Base-by-base conservation (phyloP, 2,113 vertebrate species). In the Rhinichthys klamathensis region DNA sequence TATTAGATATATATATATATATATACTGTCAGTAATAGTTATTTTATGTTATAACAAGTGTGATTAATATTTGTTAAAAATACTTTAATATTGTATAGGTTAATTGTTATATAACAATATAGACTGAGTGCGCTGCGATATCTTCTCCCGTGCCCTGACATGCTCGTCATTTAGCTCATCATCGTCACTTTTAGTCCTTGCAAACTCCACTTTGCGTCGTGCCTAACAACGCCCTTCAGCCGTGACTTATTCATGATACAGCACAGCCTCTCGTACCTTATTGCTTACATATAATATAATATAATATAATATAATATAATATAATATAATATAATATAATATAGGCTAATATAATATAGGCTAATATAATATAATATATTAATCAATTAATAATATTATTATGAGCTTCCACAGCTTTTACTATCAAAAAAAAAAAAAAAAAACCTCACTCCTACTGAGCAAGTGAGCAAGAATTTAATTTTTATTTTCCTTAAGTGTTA, bases 371-470 rank as follows among this genome's bases (percentile, higher is more conserved):
- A 49, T 18, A 21, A 21, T 56, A 21, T 18, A 54, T 21, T 18
- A 7, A 18, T 70, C n/a, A n/a, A n/a, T n/a, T 7, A 67, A 6
- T 23, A 30, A 16, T 16, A 65, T 16, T 65, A 12, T 10, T 70
- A 38, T 38, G 21, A 70, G 67, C 67, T 70, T 70, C 67, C 67
- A 70, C 67, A 70, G 67, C 67, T 41, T 2, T 56, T 56, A 23
- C 54, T 41, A 70, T 41, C 2, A 70, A 9, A 38, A 27, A 58
- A 3, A 11, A 9, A 32, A 18, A 7, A 18, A 11, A 4, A 21
- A 38, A 35, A 35, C 3, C 18, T 38, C 15, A 38, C 67, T 69
- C 63, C 8, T 38, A 35, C 67, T 38, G 46, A 49, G 46, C 11
- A 56, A 38, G 67, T 38, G 67, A 69, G 32, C 32, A 23, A 23